phyloP scores from a whole-genome alignment of 30 jellyfish, hydroid and myxozoan species.

The Chrysaora quinquecirrha region DNA sequence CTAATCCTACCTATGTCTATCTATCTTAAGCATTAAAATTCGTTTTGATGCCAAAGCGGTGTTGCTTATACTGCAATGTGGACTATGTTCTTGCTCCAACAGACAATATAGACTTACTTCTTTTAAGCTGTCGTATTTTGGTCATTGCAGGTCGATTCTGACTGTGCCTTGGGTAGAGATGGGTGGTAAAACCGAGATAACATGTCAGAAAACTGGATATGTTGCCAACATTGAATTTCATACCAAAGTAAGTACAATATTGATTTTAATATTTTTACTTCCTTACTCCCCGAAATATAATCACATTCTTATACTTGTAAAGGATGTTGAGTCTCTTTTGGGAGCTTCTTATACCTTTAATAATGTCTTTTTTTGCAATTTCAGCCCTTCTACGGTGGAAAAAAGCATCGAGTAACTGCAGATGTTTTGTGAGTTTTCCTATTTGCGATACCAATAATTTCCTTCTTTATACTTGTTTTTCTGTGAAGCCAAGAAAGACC shows the following conservation, averaged over 20 bases:
- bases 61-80: too few species aligned
- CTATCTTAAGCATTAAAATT: too few species aligned
- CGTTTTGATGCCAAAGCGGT: too few species aligned
- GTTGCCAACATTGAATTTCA: conserved; percentile 79
- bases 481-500: too few species aligned
- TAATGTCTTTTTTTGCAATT: background rate
- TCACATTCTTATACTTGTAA: background rate
- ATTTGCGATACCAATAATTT: too few species aligned
- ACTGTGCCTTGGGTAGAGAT: conserved; percentile 99
- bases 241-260: conserved; percentile 79
- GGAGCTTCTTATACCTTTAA: background rate
- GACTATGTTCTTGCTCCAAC: too few species aligned
- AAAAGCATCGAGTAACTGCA: conserved; percentile 90
- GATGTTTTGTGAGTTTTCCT: conserved; percentile 97
- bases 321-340: background rate
- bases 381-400: conserved; percentile 99
- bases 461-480: background rate
- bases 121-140: too few species aligned
- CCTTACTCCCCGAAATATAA: background rate
- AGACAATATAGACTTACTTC: too few species aligned
- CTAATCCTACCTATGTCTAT: too few species aligned
- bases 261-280: background rate
- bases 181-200: conserved; percentile 96
- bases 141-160: conserved; percentile 90
- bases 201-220: conserved; percentile 93